Evolutionary conservation across 2,797 vertebrate genomes (phyloP).

Genomic region (Sebastes taczanowskii): DNA sequence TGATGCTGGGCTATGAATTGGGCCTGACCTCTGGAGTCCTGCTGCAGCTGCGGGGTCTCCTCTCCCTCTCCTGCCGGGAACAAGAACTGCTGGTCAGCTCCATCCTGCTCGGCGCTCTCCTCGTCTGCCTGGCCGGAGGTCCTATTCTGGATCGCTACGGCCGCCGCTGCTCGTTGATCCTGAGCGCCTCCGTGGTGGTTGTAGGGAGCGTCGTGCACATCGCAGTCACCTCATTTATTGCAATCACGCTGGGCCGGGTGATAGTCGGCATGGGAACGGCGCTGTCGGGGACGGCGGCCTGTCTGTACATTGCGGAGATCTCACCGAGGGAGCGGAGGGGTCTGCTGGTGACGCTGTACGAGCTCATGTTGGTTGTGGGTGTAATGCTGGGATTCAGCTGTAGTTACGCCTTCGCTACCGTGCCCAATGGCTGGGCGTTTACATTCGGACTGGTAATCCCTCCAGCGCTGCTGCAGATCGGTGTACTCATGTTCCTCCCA

Average conservation of each 20-base stretch:
- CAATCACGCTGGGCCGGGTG: slow-evolving; percentile 85
- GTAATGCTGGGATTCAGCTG: slow-evolving; percentile 93
- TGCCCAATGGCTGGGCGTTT: slow-evolving; percentile 90
- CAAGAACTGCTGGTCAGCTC: slow-evolving; percentile 94
- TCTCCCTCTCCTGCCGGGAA: slow-evolving; percentile 88
- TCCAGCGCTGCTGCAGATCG: slow-evolving; percentile 87
- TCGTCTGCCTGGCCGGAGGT: slow-evolving; percentile 89
- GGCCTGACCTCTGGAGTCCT: slow-evolving; percentile 94
- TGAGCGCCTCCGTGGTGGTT: slow-evolving; percentile 86
- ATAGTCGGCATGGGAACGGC: slow-evolving; percentile 91
- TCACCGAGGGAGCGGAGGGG: slow-evolving; percentile 91
- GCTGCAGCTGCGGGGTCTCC: slow-evolving; percentile 87
- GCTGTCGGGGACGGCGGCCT: slow-evolving; percentile 90
- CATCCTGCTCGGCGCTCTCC: slow-evolving; percentile 89
- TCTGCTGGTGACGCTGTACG: slow-evolving; percentile 91
- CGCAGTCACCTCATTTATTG: slow-evolving; percentile 80
- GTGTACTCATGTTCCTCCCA: slow-evolving; percentile 89
- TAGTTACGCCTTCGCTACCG: slow-evolving; percentile 87
- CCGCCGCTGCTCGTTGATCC: slow-evolving; percentile 87
- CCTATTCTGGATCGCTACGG: slow-evolving; percentile 91
- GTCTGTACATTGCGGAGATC: slow-evolving; percentile 95
- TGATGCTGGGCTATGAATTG: slow-evolving; percentile 94
- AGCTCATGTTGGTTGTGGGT: slow-evolving; percentile 93
- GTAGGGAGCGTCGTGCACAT: slow-evolving; percentile 85
- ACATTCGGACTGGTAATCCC: slow-evolving; percentile 92